Evolutionary conservation across 2,888 invertebrate species (phyloP), one percentile per base, ranked within the genome.

Genomic region (Noctua comes): DNA sequence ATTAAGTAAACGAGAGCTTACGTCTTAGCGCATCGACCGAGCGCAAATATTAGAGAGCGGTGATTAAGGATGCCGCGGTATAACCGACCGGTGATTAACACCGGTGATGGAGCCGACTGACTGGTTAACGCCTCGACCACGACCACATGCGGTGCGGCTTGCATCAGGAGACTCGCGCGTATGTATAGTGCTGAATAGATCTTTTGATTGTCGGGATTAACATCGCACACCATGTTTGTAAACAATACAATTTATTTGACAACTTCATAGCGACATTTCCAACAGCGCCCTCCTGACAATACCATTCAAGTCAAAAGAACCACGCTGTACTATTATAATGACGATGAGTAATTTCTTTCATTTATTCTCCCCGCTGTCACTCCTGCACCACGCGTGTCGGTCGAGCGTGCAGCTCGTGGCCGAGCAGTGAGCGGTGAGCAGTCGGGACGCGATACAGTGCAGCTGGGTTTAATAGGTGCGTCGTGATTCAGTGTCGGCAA

Each of bases 11-110:
- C 79, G 54, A 82, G 78, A 31, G 59, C 51, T 68, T 24, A 66
- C 69, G 54, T 70, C 57, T 65, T 65, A 51, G 71, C 62, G 65
- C 54, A 68, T 68, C 73, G 68, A 68, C 51, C 51, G 65, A 62
- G 69, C 74, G 74, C 81, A 70, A 77, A 81, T 81, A 73, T 81
- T 74, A 77, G 64, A 18, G 40, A 46, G 40, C 68, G 73, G 77
- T 57, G 73, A 77, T 81, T 83, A 83, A 70, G 36, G 43, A 46
- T 64, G n/a, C 27, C 62, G 65, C 51, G 16, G 81, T 51, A 46
- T 70, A 75, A 80, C 59, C 51, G 59, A 7, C 31, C 31, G 68
- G 51, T 46, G 77, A 76, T 66, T 76, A 77, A 36, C 57, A 36
- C 57, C 66, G 72, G 72, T 62, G 73, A 68, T 74, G 27, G 40